Conservation (phyloP, 2,797 vertebrate species). For the Eupleurogrammus muticus region DNA sequence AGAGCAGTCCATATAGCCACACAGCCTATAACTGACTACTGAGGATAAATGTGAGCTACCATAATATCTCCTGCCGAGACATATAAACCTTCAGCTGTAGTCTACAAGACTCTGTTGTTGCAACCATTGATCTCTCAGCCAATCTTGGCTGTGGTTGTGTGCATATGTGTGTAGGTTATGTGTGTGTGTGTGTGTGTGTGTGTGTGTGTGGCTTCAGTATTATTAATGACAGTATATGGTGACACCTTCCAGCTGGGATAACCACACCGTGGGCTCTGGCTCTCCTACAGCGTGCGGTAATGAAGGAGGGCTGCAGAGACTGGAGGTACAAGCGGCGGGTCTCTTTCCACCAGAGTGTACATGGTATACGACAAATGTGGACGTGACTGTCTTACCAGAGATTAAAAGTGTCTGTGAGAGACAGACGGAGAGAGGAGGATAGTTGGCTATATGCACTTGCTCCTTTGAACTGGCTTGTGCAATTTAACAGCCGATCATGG, state of each 20-base stretch:
- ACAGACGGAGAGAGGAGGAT: neutral
- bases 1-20: slow-evolving; percentile 30
- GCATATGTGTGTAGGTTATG: slow-evolving; percentile 3
- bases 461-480: slow-evolving; percentile 30
- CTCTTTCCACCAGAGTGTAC: slow-evolving; percentile 54
- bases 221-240: slow-evolving; percentile 67
- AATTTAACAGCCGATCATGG: slow-evolving; percentile 27
- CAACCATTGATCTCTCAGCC: slow-evolving; percentile 25
- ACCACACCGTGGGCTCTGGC: slow-evolving; percentile 57
- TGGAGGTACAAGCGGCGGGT: slow-evolving; percentile 47
- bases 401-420: slow-evolving; percentile 62
- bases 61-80: slow-evolving; percentile 53
- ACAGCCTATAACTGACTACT: slow-evolving; percentile 19
- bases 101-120: slow-evolving; percentile 39
- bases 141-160: slow-evolving; percentile 11
- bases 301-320: slow-evolving; percentile 62
- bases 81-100: slow-evolving; percentile 40
- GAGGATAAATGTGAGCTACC: slow-evolving; percentile 45
- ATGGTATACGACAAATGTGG: slow-evolving; percentile 53
- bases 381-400: slow-evolving; percentile 67
- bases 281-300: slow-evolving; percentile 69
- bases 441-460: slow-evolving; percentile 31
- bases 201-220: slow-evolving; percentile 46
- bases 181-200: slow-evolving; percentile 11
- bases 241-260: slow-evolving; percentile 72